phyloP scores from a whole-genome alignment of 2,888 invertebrate genomes.

The Diplolepis rosae region DNA sequence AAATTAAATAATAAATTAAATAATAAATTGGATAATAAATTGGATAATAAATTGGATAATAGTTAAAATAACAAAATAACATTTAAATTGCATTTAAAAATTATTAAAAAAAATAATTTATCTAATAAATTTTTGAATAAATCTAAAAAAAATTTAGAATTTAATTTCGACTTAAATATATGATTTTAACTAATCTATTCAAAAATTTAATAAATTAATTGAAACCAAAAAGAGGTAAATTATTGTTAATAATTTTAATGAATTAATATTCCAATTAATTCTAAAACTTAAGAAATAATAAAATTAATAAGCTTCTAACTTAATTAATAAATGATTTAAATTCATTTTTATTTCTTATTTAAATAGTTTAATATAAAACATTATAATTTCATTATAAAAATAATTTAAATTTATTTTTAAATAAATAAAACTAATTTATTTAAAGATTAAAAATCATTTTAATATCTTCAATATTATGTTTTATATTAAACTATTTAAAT shows the following conservation, averaged over 20 bases:
- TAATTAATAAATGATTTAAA: conserved; percentile 75
- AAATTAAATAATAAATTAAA: too few species aligned
- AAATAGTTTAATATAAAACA: conserved; percentile 77
- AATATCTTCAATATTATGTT: conserved; percentile 75
- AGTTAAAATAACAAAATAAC: too few species aligned
- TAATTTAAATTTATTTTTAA: conserved; percentile 72
- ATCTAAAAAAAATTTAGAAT: conserved; percentile 73
- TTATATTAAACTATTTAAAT: conserved; percentile 22
- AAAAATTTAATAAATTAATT: conserved; percentile 78
- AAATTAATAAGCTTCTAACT: conserved; percentile 76
- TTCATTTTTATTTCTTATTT: conserved; percentile 37
- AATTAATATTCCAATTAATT: conserved; percentile 76
- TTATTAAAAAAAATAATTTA: conserved; percentile 45
- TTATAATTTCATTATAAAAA: conserved; percentile 80
- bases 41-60: too few species aligned
- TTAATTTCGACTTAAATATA: too few species aligned
- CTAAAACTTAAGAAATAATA: too few species aligned
- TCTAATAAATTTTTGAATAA: conserved; percentile 77
- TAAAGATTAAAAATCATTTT: too few species aligned
- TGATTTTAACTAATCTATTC: conserved; percentile 59
- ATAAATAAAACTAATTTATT: conserved; percentile 18
- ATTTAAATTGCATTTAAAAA: conserved; percentile 35
- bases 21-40: too few species aligned
- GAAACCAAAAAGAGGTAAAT: conserved; percentile 80
- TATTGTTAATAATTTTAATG: conserved; percentile 81